These are phyloP conservation scores for Hypotaenidia philippensis DNA, from an alignment of 2,797 vertebrate genomes.

Conservation along the genomic window DNA sequence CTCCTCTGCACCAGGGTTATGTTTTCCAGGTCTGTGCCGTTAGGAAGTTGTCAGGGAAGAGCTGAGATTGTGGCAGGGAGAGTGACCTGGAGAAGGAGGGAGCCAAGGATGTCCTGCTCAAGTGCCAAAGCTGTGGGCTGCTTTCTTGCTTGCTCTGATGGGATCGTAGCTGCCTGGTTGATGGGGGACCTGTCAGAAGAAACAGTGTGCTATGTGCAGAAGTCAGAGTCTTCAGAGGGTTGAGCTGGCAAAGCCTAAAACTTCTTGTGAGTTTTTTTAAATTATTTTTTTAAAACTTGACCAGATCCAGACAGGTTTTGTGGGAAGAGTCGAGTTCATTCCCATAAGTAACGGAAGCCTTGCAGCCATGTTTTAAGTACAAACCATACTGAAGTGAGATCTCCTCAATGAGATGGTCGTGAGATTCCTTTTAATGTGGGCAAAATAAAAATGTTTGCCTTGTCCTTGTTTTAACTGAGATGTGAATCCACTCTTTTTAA, in stretches of 20 bases:
- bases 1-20: neutral
- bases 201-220: neutral
- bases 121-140: neutral
- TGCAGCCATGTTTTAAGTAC: neutral
- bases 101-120: neutral
- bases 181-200: neutral
- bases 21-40: neutral
- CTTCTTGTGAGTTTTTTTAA: neutral
- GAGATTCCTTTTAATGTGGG: slow-evolving; percentile 18
- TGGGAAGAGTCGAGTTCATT: neutral
- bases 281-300: neutral
- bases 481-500: neutral
- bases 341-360: neutral
- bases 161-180: neutral
- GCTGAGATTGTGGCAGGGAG: neutral
- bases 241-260: neutral
- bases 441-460: neutral
- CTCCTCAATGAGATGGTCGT: neutral
- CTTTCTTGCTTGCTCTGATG: neutral
- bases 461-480: neutral
- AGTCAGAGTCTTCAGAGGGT: neutral
- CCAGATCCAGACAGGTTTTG: neutral
- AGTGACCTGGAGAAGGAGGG: neutral
- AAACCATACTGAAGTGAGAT: neutral
- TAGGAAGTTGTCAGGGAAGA: neutral